Evolutionary conservation across 37 sponge, comb jelly and placozoan species (phyloP), one percentile per base, ranked within the genome.

Genomic region (Chondrosia reniformis): DNA sequence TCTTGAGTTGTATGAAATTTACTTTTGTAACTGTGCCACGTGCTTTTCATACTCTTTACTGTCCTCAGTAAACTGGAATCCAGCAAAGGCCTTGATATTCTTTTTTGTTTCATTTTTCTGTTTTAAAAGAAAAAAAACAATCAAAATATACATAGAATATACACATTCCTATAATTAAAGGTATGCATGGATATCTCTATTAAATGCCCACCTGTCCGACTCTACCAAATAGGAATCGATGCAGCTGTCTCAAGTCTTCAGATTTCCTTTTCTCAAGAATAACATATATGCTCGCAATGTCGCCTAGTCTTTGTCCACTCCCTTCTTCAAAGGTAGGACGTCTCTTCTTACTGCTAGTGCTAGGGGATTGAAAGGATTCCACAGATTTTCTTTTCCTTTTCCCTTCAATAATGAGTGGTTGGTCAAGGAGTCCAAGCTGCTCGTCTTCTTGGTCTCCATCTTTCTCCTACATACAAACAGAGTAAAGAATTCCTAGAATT

Each of bases 391-490:
- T 74, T 27, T 75, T 80, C 36, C 86, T 63, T 59, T 85, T 85
- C 22, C 86, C 86, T 33, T 85, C 76, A 41, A 85, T 33, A 1
- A 85, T 67, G 25, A 85, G 54, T 28, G 86, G 86, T 59, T 80
- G 80, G 54, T 85, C 86, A 31, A 76, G 65, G 25, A 85, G 44
- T 3, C 79, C 86, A 21, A 69, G 22, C 7, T 66, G 67, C 36
- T 4, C 67, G 38, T 34, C 39, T 31, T 66, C 61, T 6, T 30
- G 6, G 4, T 7, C n/a, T 59, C 28, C 61, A 13, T 25, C 61
- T 7, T 59, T 30, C 8, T 30, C n/a, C 61, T 59, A 59, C n/a
- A 59, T 7, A 25, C n/a, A 6, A 30, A 59, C 9, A 59, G 4
- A 19, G n/a, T n/a, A n/a, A n/a, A n/a, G n/a, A n/a, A n/a, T n/a